A percentile compares a stretch with the other conserved stretches of the same genome.
Evolutionary conservation across 2,888 invertebrate species (phyloP).

Genomic region (Drosophila melanocephala): DNA sequence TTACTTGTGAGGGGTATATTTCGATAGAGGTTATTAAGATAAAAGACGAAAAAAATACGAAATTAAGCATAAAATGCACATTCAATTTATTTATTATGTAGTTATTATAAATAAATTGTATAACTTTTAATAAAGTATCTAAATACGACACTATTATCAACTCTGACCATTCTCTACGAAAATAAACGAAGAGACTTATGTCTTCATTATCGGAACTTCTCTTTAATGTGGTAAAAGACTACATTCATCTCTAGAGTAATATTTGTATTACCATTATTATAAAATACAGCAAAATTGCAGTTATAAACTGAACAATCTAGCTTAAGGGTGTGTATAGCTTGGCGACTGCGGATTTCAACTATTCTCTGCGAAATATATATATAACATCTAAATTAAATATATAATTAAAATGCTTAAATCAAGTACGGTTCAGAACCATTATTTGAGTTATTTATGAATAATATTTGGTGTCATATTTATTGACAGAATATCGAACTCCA

Average conservation of each 20-base stretch:
- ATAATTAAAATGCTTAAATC: too few species aligned
- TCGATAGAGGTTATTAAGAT: background rate
- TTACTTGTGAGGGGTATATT: background rate
- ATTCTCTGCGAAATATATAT: too few species aligned
- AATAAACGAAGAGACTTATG: background rate
- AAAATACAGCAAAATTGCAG: background rate
- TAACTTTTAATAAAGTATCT: background rate
- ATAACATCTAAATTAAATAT: too few species aligned
- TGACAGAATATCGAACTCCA: too few species aligned
- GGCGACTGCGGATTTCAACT: too few species aligned
- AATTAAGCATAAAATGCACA: background rate
- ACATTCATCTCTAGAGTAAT: background rate
- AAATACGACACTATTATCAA: background rate
- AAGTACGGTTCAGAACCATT: too few species aligned
- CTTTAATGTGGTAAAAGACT: background rate
- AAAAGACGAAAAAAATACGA: background rate
- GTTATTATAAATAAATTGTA: background rate
- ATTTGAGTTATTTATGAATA: too few species aligned
- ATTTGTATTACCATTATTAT: background rate
- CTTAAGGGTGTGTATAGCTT: too few species aligned
- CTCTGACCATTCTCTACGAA: background rate
- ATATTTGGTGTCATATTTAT: too few species aligned
- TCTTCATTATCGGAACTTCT: background rate
- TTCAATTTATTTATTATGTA: background rate
- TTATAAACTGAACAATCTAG: too few species aligned